phyloP scores from a whole-genome alignment of 2,113 vertebrate genomes.

The Phaetusa simplex region DNA sequence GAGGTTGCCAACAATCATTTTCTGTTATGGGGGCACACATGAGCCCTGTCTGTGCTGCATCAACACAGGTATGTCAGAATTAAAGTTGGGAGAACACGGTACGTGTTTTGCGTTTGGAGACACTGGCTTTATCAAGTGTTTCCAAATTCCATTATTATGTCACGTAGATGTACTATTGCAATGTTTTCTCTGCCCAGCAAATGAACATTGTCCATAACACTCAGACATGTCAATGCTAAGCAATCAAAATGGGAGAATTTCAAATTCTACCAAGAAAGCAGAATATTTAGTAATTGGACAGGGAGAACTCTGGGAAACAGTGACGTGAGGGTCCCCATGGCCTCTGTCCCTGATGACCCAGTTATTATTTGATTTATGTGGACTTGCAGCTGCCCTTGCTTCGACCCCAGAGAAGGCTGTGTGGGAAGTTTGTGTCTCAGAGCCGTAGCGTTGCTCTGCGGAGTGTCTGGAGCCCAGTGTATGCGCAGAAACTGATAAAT shows the following conservation, averaged over 20 bases:
- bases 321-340: slow-evolving; percentile 69
- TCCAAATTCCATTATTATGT: neutral
- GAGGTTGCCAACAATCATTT: neutral
- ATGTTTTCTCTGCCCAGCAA: neutral
- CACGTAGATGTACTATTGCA: neutral
- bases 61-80: neutral
- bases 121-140: neutral
- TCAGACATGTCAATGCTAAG: neutral
- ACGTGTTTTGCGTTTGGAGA: neutral
- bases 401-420: slow-evolving; percentile 70
- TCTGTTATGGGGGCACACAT: neutral
- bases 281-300: slow-evolving; percentile 46
- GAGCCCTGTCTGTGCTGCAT: neutral
- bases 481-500: slow-evolving; percentile 72
- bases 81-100: neutral
- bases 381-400: slow-evolving; percentile 71
- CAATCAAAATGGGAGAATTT: slow-evolving; percentile 27
- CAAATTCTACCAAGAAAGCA: slow-evolving; percentile 34
- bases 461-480: slow-evolving; percentile 72
- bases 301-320: slow-evolving; percentile 62
- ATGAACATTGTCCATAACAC: neutral
- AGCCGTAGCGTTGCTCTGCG: slow-evolving; percentile 66
- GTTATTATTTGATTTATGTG: slow-evolving; percentile 79
- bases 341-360: slow-evolving; percentile 72
- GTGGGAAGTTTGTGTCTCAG: slow-evolving; percentile 77